These are phyloP conservation scores for Archips crataeganus DNA, from an alignment of 2,888 invertebrate species.

Conservation along the genomic window DNA sequence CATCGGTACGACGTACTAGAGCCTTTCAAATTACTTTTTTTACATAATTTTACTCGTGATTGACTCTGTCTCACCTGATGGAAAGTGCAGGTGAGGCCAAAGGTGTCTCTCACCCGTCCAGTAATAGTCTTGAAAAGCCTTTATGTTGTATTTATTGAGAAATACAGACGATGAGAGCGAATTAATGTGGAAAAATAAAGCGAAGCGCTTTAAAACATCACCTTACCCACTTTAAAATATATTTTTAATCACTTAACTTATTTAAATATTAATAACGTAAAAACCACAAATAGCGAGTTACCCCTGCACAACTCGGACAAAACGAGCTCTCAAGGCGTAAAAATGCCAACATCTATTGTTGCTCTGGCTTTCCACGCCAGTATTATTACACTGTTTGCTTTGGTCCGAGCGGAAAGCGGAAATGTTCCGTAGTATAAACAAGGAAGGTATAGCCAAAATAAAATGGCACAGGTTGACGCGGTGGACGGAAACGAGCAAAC, in stretches of 20 bases:
- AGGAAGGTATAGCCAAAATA: slow-evolving; percentile 24
- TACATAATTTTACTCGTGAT: too few species aligned
- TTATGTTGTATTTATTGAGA: too few species aligned
- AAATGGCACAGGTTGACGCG: slow-evolving; percentile 19
- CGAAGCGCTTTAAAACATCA: not conserved
- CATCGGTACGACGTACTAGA: too few species aligned
- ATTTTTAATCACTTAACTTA: too few species aligned
- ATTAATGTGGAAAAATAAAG: too few species aligned
- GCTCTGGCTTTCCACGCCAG: slow-evolving; percentile 3
- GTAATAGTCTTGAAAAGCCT: too few species aligned
- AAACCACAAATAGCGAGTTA: not conserved
- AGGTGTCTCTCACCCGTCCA: too few species aligned
- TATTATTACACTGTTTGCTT: slow-evolving; percentile 36
- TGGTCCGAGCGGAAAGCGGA: slow-evolving; percentile 21
- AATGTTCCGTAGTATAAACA: slow-evolving; percentile 34
- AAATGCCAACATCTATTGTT: slow-evolving; percentile 1
- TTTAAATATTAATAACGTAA: not conserved
- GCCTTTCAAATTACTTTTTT: too few species aligned
- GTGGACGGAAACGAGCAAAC: slow-evolving; percentile 22
- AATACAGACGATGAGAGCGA: too few species aligned
- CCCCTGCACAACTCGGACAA: not conserved
- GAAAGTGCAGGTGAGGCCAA: too few species aligned
- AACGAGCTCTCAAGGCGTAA: not conserved
- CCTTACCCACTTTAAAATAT: too few species aligned
- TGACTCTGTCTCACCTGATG: too few species aligned